Evolutionary conservation across 2,888 invertebrate genomes (phyloP), one percentile per base, ranked within the genome.

Genomic region (Aproaerema taeniolella): DNA sequence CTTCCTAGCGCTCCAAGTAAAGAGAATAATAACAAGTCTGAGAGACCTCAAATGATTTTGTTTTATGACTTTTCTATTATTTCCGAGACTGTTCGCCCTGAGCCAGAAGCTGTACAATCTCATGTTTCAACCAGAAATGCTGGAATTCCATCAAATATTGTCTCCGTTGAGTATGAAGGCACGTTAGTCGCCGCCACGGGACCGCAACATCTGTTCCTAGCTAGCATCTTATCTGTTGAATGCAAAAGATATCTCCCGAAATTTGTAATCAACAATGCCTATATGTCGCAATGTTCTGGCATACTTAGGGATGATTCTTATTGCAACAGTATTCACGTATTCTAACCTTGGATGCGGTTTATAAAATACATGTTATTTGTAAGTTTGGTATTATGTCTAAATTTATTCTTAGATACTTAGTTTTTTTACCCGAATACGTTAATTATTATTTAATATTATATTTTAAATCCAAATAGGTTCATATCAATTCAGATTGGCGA

Each of bases 291-390:
- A 50, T 83, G 83, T 49, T 61, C 69, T 31, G 63, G 60, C 16
- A 45, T 60, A 35, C 51, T 64, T 37, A 61, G 54, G 46, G 62
- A 75, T 36, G 68, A 75, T 41, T 31, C 54, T 8, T 77, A 75
- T 51, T 82, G 82, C 55, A 67, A 68, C 47, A 74, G 67, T 47
- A 69, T 82, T 59, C 75, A 63, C 58, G 48, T 77, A 54, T 51
- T 79, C 50, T 72, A 65, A 54, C 46, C 36, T 37, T 14, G 43
- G 30, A 26, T 10, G 12, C 31, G 35, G 30, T 34, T 49, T 29
- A 41, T 20, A 6, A 20, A 20, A n/a, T n/a, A n/a, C n/a, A 36
- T 41, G 34, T 37, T 10, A 11, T 38, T 33, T 31, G 28, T 30
- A n/a, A 31, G 34, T 30, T 13, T 31, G 25, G 20, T 4, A 25